A percentile compares a stretch with the other conserved stretches of the same genome.
These are phyloP conservation scores for Deroplatys truncata DNA, from an alignment of 2,888 invertebrate species.

Conservation along the genomic window DNA sequence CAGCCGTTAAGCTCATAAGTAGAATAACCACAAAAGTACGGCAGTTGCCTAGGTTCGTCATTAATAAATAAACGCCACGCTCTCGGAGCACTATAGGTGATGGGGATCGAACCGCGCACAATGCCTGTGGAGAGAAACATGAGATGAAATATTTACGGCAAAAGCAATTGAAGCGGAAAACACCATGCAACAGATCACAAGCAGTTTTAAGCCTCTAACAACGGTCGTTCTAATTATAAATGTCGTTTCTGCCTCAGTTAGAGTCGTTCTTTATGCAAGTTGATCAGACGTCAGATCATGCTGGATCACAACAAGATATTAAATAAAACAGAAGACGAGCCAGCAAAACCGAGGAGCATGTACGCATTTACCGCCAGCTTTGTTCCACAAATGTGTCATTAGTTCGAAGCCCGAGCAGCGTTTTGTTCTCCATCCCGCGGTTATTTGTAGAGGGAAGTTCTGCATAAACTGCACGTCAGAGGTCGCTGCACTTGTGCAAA, in stretches of 20 bases:
- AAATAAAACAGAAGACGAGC: background rate
- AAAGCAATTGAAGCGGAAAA: background rate
- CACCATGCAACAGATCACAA: background rate
- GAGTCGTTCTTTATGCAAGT: background rate
- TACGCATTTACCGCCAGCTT: background rate
- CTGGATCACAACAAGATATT: background rate
- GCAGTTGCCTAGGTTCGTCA: background rate
- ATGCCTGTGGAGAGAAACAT: background rate
- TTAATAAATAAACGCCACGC: background rate
- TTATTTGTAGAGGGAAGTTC: background rate
- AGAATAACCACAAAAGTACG: background rate
- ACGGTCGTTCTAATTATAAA: background rate
- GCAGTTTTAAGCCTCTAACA: background rate
- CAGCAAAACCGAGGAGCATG: background rate
- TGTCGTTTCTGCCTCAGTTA: background rate
- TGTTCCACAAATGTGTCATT: background rate
- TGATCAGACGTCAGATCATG: background rate
- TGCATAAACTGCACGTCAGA: background rate
- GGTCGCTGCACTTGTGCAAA: background rate
- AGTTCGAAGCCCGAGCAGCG: background rate
- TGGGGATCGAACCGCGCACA: background rate
- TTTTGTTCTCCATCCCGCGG: background rate
- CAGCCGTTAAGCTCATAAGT: background rate
- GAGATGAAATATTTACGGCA: background rate
- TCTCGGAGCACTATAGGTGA: background rate